Base-by-base conservation (phyloP, 1,140 invertebrate genomes). In the Penaeus indicus region DNA sequence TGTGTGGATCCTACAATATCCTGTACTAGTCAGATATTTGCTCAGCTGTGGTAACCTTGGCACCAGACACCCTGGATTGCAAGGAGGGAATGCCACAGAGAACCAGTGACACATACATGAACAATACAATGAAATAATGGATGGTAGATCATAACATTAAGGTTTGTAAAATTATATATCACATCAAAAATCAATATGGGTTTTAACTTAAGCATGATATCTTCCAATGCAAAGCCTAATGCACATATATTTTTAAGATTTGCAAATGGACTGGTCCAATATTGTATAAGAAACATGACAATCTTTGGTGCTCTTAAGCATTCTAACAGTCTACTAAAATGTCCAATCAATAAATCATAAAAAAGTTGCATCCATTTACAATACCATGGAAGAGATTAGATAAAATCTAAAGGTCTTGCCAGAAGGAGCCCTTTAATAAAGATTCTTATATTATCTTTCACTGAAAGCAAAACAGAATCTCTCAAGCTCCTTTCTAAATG, bases 251-350 rank as follows among this genome's bases (percentile, higher is more conserved):
- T 83, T 78, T 10, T 54, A 54, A 54, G 54, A 78, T 88, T 32
- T 84, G 69, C 62, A 78, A 83, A 84, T 84, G 81, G 81, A 84
- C 87, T 84, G 81, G 87, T 88, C 87, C 87, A 87, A 77, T 88
- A 84, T 84, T 88, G 87, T 79, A 88, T 67, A 88, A 78, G 61
- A 78, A 79, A 79, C 25, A 47, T 87, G 62, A 72, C 77, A 67
- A 81, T 82, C 62, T 82, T 81, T 83, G 69, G 60, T 84, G 81
- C 81, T 75, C 84, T 83, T 60, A 64, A 54, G 62, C 72, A 86
- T 63, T 64, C 67, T 38, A 47, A 67, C 61, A 42, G 38, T 42
- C 38, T 42, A 42, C 64, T 84, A 84, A 84, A 84, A 72, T 64
- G 63, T 84, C 38, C 62, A 84, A 84, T 64, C n/a, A 25, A 64